phyloP scores from a whole-genome alignment of 1,140 invertebrate genomes.

The Lasaia peninsularis region DNA sequence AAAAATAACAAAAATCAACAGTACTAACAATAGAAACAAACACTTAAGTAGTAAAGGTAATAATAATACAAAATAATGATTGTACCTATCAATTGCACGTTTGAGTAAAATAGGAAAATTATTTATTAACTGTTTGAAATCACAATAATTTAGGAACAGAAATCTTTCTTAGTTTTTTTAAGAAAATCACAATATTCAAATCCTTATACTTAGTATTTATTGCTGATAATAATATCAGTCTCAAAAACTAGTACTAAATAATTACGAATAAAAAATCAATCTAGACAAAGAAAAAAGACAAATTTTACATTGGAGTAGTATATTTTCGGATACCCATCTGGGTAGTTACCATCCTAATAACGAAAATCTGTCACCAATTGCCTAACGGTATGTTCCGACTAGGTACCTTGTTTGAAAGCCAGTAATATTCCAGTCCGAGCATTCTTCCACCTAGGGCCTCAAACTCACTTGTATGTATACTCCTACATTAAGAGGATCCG shows the following conservation, averaged over 20 bases:
- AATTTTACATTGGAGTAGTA: background rate
- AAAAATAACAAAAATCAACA: constrained; percentile 8
- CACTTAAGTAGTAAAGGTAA: background rate
- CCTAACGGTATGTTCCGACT: background rate
- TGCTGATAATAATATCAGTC: background rate
- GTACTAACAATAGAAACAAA: background rate
- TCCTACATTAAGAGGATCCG: background rate
- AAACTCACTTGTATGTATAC: background rate
- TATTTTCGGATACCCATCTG: background rate
- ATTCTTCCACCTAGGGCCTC: background rate
- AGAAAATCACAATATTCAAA: background rate
- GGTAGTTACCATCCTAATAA: background rate
- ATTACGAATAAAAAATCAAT: too few species aligned
- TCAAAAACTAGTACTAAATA: background rate
- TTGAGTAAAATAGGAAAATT: background rate
- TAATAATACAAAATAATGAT: constrained; percentile 1
- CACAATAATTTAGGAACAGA: background rate
- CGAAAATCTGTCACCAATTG: background rate
- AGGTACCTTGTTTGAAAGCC: background rate
- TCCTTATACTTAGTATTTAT: background rate
- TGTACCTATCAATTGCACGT: background rate
- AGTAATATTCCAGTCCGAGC: background rate
- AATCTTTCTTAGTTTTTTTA: background rate
- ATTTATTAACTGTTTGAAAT: background rate
- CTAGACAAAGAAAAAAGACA: too few species aligned